These are phyloP conservation scores for Hydrozoanthus tunicans DNA, from an alignment of 64 coral and sea anemone genomes.

Conservation along the genomic window DNA sequence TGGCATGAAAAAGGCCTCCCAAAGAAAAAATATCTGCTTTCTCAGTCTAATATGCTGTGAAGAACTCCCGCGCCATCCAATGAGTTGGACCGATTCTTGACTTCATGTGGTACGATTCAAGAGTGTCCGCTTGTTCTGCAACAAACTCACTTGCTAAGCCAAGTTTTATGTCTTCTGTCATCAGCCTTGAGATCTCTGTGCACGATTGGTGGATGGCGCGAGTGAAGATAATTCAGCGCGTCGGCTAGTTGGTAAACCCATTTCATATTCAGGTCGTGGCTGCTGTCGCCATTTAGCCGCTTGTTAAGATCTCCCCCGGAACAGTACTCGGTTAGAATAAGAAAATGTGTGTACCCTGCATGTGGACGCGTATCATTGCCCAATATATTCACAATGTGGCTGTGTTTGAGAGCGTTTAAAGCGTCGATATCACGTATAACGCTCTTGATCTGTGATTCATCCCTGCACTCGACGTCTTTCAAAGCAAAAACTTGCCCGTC, in stretches of 20 bases:
- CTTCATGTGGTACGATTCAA: conserved; percentile 65
- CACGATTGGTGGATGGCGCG: conserved; percentile 48
- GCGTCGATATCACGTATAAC: conserved; percentile 63
- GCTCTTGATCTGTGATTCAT: conserved; percentile 22
- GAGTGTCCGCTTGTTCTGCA: conserved; percentile 3
- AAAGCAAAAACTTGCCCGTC: conserved; percentile 18
- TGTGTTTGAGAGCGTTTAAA: conserved; percentile 49
- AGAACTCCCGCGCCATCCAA: conserved; percentile 77
- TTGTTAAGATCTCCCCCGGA: no score
- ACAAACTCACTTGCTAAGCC: conserved; percentile 69
- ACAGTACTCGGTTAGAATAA: conserved; percentile 53
- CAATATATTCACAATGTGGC: conserved; percentile 58
- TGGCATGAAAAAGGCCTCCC: conserved; percentile 61
- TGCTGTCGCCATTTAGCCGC: not conserved
- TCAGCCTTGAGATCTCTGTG: conserved; percentile 76
- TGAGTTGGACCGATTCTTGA: conserved; percentile 57
- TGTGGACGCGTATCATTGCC: conserved; percentile 51
- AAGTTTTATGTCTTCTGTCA: conserved; percentile 60
- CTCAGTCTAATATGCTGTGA: conserved; percentile 55
- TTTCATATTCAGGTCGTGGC: conserved; percentile 54
- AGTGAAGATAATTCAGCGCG: conserved; percentile 69
- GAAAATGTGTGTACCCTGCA: conserved; percentile 29
- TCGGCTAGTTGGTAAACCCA: conserved; percentile 69
- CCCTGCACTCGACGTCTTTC: conserved; percentile 59
- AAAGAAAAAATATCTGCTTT: conserved; percentile 76